Conservation (phyloP, 2,113 vertebrate species). For the Phasianus colchicus region DNA sequence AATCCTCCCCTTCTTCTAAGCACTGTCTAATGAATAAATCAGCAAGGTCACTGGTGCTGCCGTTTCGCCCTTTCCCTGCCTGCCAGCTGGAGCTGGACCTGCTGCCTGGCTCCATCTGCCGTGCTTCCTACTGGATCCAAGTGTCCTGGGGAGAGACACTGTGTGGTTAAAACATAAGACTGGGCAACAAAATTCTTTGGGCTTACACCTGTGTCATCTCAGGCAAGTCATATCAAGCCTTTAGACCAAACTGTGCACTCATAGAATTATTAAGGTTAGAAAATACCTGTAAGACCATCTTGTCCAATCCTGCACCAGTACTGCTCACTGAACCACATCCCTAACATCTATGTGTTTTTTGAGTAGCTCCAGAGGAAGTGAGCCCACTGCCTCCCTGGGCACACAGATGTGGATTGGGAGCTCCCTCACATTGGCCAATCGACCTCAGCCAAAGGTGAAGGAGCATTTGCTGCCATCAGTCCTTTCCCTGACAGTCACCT, state of each 20-base stretch:
- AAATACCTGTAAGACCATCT: no score
- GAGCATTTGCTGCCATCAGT: not conserved
- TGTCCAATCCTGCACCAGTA: no score
- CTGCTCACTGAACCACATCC: no score
- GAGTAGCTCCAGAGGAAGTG: no score
- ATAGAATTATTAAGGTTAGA: no score
- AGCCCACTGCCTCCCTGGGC: no score
- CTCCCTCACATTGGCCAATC: not conserved
- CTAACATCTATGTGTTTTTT: no score
- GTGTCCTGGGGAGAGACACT: not conserved
- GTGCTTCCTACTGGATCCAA: not conserved
- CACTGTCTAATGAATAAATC: slow-evolving; percentile 72
- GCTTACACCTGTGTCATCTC: not conserved
- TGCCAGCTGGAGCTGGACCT: slow-evolving; percentile 31
- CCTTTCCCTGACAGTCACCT: not conserved
- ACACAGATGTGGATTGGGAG: not conserved
- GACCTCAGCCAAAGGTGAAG: fast-evolving
- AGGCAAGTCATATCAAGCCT: not conserved
- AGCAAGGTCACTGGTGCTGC: slow-evolving; percentile 66
- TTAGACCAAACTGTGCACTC: not conserved
- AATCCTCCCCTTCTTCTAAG: slow-evolving; percentile 64
- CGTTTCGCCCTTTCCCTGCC: slow-evolving; percentile 36
- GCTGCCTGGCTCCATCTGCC: slow-evolving; percentile 36
- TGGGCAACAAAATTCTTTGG: not conserved
- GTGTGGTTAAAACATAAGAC: not conserved